Evolutionary conservation across 2,113 vertebrate species (phyloP).

Genomic region (Heterocephalus glaber): DNA sequence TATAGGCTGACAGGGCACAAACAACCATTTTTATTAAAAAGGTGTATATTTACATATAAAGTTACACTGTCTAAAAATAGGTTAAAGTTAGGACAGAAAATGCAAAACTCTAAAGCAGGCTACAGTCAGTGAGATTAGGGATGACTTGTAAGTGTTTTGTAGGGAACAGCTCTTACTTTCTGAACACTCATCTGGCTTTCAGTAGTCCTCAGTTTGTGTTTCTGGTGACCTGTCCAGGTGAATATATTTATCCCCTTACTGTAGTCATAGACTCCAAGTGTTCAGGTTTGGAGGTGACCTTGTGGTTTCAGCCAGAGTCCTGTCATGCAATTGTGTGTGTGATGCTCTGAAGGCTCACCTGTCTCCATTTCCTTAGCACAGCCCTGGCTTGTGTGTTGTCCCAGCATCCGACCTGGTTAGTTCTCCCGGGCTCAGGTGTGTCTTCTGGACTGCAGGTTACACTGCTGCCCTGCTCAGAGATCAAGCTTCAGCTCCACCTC

Average conservation of each 20-base stretch:
- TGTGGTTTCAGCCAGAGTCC: not conserved
- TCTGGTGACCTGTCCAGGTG: not conserved
- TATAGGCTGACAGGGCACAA: not conserved
- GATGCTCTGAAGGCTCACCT: not conserved
- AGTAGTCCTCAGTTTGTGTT: not conserved
- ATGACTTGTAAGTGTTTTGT: not conserved
- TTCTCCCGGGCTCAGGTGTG: not conserved
- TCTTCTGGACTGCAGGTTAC: not conserved
- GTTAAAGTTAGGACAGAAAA: conserved; percentile 23
- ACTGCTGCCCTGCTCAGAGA: not conserved
- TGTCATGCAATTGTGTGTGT: not conserved
- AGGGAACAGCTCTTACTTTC: not conserved
- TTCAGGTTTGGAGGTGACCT: not conserved
- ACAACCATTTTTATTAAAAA: conserved; percentile 9
- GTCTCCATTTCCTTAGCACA: not conserved
- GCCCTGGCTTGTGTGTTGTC: not conserved
- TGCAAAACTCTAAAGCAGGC: not conserved
- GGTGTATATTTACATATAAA: not conserved
- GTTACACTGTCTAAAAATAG: not conserved
- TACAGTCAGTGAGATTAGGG: not conserved
- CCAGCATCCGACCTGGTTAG: not conserved
- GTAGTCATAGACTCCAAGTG: not conserved
- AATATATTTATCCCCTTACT: not conserved
- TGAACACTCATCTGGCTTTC: not conserved
- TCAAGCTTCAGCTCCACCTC: not conserved